Base-by-base conservation (phyloP, 1,140 invertebrate genomes). In the Oryzaephilus surinamensis region DNA sequence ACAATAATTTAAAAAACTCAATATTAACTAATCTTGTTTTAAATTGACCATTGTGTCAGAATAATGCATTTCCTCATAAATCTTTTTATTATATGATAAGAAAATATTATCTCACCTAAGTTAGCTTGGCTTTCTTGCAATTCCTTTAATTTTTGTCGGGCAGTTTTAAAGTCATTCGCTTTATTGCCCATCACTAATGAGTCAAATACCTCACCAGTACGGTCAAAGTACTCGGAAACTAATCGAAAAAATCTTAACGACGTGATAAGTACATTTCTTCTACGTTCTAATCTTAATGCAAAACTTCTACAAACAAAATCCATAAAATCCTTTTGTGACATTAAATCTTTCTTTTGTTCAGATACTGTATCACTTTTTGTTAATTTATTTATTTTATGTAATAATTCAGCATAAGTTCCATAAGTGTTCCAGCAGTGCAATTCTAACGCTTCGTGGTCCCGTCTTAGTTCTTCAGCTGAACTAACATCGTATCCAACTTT, bases 261-360 rank as follows among this genome's bases (percentile, higher is more conserved):
- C 3, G 81, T 81, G 26, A 85, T 81, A 4, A 88, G 57, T n/a
- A 84, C 67, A 50, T 81, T 84, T 39, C 82, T 62, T 17, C 83
- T 60, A 23, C 79, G 70, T 50, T 87, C 82, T 29, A 88, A 57
- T n/a, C 83, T 66, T 15, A 72, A 73, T 0, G 83, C 83, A 53
- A 84, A 86, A 51, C 77, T 83, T 32, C 80, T 70, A 48, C 78
- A 83, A 0, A 85, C 77, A 42, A 82, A 84, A 60, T 87, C 78
- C 82, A 87, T 85, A 53, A 81, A 81, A 50, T 81, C 78, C 43
- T 73, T 66, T 41, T 81, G 79, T 0, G 74, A 75, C 8, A 74
- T 63, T 4, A 81, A 53, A 54, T 80, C 75, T 53, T 60, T 64
- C 21, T 58, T 57, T n/a, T 59, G 56, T 16, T 27, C 19, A 1